These are phyloP conservation scores for Morone chrysops DNA, from an alignment of 2,113 vertebrate genomes.

Conservation along the genomic window DNA sequence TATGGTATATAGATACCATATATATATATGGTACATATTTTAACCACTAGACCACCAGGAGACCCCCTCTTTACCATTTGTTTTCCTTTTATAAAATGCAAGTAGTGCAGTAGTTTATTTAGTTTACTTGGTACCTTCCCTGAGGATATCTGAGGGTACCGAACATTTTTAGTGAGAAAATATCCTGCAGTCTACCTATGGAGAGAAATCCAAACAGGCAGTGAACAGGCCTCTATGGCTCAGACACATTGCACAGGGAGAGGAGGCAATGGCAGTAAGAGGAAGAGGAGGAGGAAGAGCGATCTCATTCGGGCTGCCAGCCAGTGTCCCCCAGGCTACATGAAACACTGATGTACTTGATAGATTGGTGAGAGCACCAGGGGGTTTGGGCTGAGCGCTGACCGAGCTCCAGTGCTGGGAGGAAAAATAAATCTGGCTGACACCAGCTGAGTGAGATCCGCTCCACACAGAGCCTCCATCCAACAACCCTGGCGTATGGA, in stretches of 20 bases:
- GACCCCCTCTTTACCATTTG: not conserved
- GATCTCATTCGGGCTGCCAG: conserved; percentile 69
- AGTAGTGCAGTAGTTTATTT: not conserved
- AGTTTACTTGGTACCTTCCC: not conserved
- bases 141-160: not conserved
- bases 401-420: conserved; percentile 50
- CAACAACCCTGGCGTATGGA: conserved; percentile 38
- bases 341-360: conserved; percentile 78
- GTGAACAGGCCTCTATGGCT: conserved; percentile 22
- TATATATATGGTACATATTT: not conserved
- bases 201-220: conserved; percentile 48
- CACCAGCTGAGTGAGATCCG: conserved; percentile 48
- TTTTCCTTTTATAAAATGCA: conserved; percentile 1
- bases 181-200: not conserved
- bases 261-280: conserved; percentile 21
- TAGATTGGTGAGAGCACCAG: conserved; percentile 64
- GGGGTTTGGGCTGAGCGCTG: conserved; percentile 63
- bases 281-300: conserved; percentile 53
- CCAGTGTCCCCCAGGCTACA: conserved; percentile 73
- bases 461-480: conserved; percentile 41
- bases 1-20: no score
- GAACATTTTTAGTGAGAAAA: conserved; percentile 24
- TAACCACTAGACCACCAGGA: not conserved
- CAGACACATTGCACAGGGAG: conserved; percentile 34
- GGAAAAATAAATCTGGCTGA: conserved; percentile 74